phyloP scores from a whole-genome alignment of 1,140 invertebrate species.

The Brachionus koreanus region DNA sequence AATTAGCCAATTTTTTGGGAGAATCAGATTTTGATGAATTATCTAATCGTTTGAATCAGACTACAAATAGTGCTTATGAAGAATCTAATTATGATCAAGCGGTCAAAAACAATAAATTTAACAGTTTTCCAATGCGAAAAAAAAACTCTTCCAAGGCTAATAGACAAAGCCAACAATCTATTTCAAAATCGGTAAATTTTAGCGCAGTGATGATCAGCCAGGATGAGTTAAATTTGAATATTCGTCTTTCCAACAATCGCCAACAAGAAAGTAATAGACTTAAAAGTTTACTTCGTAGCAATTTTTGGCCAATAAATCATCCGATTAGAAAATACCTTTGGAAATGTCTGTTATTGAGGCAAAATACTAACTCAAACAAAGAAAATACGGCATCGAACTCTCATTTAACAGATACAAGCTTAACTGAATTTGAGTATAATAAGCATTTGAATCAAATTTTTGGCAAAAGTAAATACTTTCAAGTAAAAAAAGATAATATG shows the following conservation, averaged over 20 bases:
- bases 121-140: conserved; percentile 18
- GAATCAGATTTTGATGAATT: neutral
- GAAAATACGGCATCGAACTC: neutral
- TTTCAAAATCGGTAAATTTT: neutral
- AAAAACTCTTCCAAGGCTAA: neutral
- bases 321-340: conserved; percentile 47
- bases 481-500: neutral
- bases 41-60: neutral
- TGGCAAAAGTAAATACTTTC: conserved; percentile 9
- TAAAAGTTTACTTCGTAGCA: conserved; percentile 47
- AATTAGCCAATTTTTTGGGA: neutral
- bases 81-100: neutral
- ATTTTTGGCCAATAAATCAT: conserved; percentile 46
- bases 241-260: conserved; percentile 10
- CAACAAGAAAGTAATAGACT: conserved; percentile 46
- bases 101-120: conserved; percentile 28
- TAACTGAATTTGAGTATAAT: conserved; percentile 4
- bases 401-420: neutral
- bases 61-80: neutral
- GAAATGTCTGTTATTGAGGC: conserved; percentile 17
- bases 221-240: conserved; percentile 13
- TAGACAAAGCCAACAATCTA: neutral
- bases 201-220: neutral
- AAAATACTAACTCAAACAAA: neutral
- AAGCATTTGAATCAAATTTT: conserved; percentile 41